Conservation (phyloP, 2,888 invertebrate genomes). For the Papilio gigon region DNA sequence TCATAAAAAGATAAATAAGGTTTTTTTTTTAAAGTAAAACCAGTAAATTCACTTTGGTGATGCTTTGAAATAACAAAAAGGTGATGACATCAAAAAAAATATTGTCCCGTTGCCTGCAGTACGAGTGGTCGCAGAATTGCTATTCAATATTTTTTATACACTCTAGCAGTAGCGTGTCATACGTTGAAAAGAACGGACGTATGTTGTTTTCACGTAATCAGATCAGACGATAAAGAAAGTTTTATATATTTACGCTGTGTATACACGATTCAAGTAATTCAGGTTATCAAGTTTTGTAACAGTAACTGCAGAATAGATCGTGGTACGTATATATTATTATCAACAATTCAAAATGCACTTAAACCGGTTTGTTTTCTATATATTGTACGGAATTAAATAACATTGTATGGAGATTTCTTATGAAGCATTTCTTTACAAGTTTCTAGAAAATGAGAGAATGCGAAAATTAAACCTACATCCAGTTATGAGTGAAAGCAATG, state of each 20-base stretch:
- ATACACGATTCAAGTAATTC: not conserved
- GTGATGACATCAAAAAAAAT: not conserved
- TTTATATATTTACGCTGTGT: not conserved
- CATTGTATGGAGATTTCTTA: not conserved
- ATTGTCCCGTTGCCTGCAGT: not conserved
- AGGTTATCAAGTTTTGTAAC: not conserved
- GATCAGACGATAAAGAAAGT: not conserved
- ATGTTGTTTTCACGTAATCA: not conserved
- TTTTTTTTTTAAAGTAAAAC: not conserved
- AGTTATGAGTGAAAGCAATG: not conserved
- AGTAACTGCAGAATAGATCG: not conserved
- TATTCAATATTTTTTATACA: not conserved
- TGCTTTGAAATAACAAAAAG: not conserved
- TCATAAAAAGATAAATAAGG: too few relatives aligned
- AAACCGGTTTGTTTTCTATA: not conserved
- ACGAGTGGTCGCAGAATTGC: not conserved
- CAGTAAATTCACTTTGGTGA: not conserved
- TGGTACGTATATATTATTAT: constrained; percentile 1
- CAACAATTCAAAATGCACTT: not conserved
- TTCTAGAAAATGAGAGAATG: not conserved
- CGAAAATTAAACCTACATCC: not conserved
- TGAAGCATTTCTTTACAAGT: not conserved
- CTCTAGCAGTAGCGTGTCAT: not conserved
- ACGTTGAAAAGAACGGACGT: not conserved
- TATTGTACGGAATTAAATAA: not conserved